A percentile compares a stretch with the other conserved stretches of the same genome.
phyloP scores from a whole-genome alignment of 2,888 invertebrate species.

The Koerneria pararmatus region DNA sequence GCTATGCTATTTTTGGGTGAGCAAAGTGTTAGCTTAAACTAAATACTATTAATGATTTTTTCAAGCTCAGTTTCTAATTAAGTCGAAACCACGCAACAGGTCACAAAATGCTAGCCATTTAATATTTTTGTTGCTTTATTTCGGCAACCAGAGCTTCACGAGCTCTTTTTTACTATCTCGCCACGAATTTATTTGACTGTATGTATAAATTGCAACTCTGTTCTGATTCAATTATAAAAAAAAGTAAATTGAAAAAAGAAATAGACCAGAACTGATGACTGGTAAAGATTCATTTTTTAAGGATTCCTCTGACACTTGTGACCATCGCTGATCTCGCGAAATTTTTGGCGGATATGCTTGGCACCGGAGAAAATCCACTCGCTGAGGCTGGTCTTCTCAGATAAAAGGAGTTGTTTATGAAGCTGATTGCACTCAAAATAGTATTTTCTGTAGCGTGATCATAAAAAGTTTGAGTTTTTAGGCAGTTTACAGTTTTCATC shows the following conservation, averaged over 20 bases:
- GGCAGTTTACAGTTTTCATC: too few species aligned
- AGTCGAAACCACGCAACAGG: neutral
- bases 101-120: neutral
- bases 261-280: too few species aligned
- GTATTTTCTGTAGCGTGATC: too few species aligned
- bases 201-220: neutral
- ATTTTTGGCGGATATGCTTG: slow-evolving; percentile 50
- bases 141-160: neutral
- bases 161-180: slow-evolving; percentile 5
- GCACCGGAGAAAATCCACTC: slow-evolving; percentile 30
- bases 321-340: slow-evolving; percentile 58
- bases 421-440: too few species aligned
- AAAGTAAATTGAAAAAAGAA: too few species aligned
- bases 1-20: slow-evolving; percentile 53
- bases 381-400: too few species aligned
- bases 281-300: slow-evolving; percentile 22
- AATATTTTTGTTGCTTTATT: neutral
- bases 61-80: too few species aligned
- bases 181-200: neutral
- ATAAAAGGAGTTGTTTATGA: too few species aligned
- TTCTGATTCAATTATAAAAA: too few species aligned
- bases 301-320: slow-evolving; percentile 57
- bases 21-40: slow-evolving; percentile 10
- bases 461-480: too few species aligned
- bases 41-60: too few species aligned